Conservation (phyloP, 1,140 invertebrate genomes). For the Sycophaga agraensis region DNA sequence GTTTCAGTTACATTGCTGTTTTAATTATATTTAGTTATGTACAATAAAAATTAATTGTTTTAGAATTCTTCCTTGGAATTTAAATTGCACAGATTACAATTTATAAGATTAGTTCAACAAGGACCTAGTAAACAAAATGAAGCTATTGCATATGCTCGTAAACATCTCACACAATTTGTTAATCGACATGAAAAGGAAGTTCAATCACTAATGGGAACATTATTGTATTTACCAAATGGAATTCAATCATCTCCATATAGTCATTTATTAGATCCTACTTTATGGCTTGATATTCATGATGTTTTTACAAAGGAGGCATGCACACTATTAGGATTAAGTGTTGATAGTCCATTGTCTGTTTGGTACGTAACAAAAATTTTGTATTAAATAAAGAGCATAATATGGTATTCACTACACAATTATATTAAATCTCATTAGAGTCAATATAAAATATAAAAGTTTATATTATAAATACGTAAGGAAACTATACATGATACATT, state of each 20-base stretch:
- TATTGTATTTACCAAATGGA: constrained; percentile 79
- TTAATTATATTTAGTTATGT: too few relatives aligned
- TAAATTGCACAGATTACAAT: constrained; percentile 77
- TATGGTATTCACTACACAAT: too few relatives aligned
- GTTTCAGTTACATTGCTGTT: too few relatives aligned
- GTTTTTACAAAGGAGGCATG: constrained; percentile 93
- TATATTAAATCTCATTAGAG: too few relatives aligned
- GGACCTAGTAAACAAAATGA: constrained; percentile 68
- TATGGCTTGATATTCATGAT: constrained; percentile 79
- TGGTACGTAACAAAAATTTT: too few relatives aligned
- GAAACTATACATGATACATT: neutral
- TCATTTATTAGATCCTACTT: constrained; percentile 73
- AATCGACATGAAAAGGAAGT: constrained; percentile 81
- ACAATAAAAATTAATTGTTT: constrained; percentile 5
- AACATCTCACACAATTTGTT: constrained; percentile 83
- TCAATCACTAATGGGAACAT: constrained; percentile 84
- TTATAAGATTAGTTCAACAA: constrained; percentile 71
- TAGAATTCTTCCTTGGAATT: constrained; percentile 83
- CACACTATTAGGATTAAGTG: constrained; percentile 82
- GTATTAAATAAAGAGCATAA: too few relatives aligned
- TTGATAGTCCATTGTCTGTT: constrained; percentile 78
- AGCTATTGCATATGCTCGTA: constrained; percentile 85
- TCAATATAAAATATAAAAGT: too few relatives aligned
- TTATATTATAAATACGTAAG: too few relatives aligned
- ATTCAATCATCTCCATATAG: constrained; percentile 81